Evolutionary conservation across 1,140 invertebrate species (phyloP).

Genomic region (Drosophila sproati): DNA sequence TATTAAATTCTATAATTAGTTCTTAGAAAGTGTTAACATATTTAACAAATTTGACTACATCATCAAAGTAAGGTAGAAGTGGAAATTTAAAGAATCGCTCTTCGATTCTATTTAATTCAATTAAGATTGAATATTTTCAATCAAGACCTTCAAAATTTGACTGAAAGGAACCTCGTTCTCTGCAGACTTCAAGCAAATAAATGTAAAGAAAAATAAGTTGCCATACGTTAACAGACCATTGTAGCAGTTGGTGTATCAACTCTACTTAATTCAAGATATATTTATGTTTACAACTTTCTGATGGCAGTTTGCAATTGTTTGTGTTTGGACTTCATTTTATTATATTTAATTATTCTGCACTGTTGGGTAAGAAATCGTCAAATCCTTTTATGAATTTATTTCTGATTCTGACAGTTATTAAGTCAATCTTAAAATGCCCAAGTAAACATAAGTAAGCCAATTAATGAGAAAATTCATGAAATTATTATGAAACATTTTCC

Average conservation of each 20-base stretch:
- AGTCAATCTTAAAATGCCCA: constrained; percentile 5
- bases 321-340: constrained; percentile 1
- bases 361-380: not conserved
- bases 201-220: not conserved
- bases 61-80: too few species aligned
- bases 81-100: too few species aligned
- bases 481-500: not conserved
- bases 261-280: not conserved
- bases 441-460: constrained; percentile 20
- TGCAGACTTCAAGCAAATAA: not conserved
- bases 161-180: too few species aligned
- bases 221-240: not conserved
- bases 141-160: too few species aligned
- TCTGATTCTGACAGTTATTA: constrained; percentile 5
- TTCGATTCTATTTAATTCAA: too few species aligned
- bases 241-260: not conserved
- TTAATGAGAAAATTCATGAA: constrained; percentile 13
- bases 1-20: too few species aligned
- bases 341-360: constrained; percentile 21
- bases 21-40: too few species aligned
- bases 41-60: too few species aligned
- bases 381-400: constrained; percentile 21
- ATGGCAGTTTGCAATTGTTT: constrained; percentile 15
- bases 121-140: too few species aligned
- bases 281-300: constrained; percentile 5